Percentiles rank a stretch among this genome's conserved stretches.
These are phyloP conservation scores for Littorina saxatilis DNA, from an alignment of 1,140 invertebrate species.

Conservation along the genomic window DNA sequence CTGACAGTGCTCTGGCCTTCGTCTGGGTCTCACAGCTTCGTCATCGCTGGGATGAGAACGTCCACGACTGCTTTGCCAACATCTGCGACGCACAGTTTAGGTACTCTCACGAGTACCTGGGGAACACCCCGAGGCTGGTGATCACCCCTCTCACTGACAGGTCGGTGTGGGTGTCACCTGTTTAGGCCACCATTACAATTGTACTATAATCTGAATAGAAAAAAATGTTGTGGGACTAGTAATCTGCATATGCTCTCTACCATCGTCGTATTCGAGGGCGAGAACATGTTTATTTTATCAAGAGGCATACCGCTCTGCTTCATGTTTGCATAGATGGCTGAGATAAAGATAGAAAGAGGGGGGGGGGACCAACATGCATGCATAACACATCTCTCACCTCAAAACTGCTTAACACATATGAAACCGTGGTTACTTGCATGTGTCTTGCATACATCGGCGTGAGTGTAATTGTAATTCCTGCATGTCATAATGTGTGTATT, in stretches of 20 bases:
- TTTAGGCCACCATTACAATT: no score
- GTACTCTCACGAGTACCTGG: constrained; percentile 93
- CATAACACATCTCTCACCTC: no score
- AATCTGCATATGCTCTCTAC: no score
- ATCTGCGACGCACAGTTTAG: constrained; percentile 97
- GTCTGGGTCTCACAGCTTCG: constrained; percentile 97
- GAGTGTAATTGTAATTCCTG: neutral
- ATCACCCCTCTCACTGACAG: constrained; percentile 97
- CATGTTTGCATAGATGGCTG: no score
- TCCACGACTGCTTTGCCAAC: constrained; percentile 95
- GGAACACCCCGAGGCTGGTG: constrained; percentile 95
- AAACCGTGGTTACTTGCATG: neutral
- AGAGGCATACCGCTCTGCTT: no score
- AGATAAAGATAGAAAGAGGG: no score
- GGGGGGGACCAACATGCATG: no score
- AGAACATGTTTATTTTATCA: no score
- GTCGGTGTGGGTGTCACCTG: constrained; percentile 48
- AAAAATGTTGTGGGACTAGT: no score
- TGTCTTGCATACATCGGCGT: neutral
- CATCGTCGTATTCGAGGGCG: no score
- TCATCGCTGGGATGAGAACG: constrained; percentile 93
- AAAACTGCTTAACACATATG: neutral
- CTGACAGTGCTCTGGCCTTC: constrained; percentile 91
- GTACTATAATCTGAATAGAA: no score
- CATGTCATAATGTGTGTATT: neutral